These are phyloP conservation scores for Triplophysa siluroides DNA, from an alignment of 2,113 vertebrate genomes.

Conservation along the genomic window DNA sequence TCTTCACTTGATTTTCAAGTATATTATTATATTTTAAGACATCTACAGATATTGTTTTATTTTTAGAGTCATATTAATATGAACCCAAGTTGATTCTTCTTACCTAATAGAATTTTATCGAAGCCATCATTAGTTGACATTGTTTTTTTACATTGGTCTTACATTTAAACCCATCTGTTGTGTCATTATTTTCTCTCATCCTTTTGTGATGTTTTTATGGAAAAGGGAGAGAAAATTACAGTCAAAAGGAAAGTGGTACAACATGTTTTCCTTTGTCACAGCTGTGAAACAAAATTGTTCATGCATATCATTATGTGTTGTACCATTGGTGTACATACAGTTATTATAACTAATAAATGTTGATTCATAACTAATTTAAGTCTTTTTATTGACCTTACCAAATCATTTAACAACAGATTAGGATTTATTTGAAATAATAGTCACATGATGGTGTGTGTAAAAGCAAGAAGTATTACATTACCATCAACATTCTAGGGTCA, in stretches of 20 bases:
- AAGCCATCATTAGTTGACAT: constrained; percentile 53
- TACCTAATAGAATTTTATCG: constrained; percentile 55
- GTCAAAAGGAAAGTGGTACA: constrained; percentile 59
- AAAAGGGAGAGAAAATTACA: constrained; percentile 68
- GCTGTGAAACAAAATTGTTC: constrained; percentile 74
- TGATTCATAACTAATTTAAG: constrained; percentile 83
- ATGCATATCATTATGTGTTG: constrained; percentile 90
- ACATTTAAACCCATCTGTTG: constrained; percentile 57
- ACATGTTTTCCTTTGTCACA: constrained; percentile 74
- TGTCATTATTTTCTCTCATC: constrained; percentile 70
- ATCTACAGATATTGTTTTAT: neutral
- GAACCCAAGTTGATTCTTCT: constrained; percentile 60
- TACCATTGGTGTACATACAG: constrained; percentile 93
- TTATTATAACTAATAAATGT: constrained; percentile 93
- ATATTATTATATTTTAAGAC: neutral
- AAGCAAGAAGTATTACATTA: too few relatives aligned
- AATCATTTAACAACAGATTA: too few relatives aligned
- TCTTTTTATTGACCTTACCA: constrained; percentile 21
- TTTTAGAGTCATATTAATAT: constrained; percentile 1
- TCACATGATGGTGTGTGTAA: too few relatives aligned
- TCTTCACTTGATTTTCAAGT: constrained; percentile 4
- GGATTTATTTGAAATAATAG: too few relatives aligned
- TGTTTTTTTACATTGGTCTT: constrained; percentile 53
- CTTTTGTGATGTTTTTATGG: constrained; percentile 78
- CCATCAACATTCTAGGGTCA: too few relatives aligned